Evolutionary conservation across 2,888 invertebrate genomes (phyloP).

Genomic region (Hypomecis atomaria): DNA sequence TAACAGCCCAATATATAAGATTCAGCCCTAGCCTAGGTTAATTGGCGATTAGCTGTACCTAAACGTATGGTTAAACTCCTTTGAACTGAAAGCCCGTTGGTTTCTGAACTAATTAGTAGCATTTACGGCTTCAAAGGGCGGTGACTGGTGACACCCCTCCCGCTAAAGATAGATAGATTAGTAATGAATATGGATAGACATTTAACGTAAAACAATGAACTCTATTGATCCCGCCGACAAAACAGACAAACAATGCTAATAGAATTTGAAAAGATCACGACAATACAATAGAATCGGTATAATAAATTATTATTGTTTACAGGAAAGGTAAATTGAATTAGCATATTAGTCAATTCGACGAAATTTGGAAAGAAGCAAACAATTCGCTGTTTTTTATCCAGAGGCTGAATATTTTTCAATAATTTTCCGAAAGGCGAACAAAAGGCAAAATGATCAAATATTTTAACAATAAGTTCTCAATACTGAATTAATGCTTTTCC

Average conservation of each 20-base stretch:
- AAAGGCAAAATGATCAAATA: constrained; percentile 1
- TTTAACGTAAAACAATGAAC: constrained; percentile 26
- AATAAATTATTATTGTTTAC: constrained; percentile 14
- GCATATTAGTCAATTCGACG: constrained; percentile 13
- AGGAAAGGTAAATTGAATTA: constrained; percentile 24
- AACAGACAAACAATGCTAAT: constrained; percentile 19
- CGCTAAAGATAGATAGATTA: constrained; percentile 26
- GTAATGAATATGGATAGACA: constrained; percentile 28
- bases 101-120: constrained; percentile 63
- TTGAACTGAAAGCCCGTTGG: constrained; percentile 55
- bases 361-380: not conserved
- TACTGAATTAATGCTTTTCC: not conserved
- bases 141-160: constrained; percentile 24
- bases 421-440: not conserved
- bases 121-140: constrained; percentile 51
- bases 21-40: constrained; percentile 34
- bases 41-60: constrained; percentile 31
- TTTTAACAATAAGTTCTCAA: not conserved
- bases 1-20: constrained; percentile 9
- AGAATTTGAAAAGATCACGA: constrained; percentile 29
- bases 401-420: not conserved
- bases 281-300: constrained; percentile 17
- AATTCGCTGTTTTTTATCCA: too few relatives aligned
- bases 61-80: constrained; percentile 53
- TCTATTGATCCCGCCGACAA: constrained; percentile 19